Evolutionary conservation across 2,113 vertebrate genomes (phyloP), one percentile per base, ranked within the genome.

Genomic region (Sigmodon hispidus): DNA sequence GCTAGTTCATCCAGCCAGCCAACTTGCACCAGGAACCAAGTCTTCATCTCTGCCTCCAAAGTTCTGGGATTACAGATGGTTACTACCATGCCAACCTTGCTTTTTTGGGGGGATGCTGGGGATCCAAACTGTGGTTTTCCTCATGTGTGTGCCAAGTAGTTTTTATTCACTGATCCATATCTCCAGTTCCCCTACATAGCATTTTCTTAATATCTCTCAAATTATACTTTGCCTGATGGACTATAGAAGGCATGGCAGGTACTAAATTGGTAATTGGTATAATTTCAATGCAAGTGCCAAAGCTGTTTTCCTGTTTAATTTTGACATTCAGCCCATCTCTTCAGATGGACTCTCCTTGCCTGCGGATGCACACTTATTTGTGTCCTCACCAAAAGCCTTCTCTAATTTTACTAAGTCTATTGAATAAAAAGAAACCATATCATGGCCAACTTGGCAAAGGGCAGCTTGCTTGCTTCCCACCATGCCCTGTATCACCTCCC

Each of bases 171-270:
- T 69, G 61, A 86, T 48, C 45, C 21, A 16, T 24, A 48, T 69
- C 11, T 8, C 63, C 19, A 24, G 3, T 9, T 11, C 19, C 6
- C 2, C n/a, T 70, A 72, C 80, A 59, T 34, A 76, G 55, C 16
- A 0, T 63, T 40, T 34, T 77, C 69, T 73, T 52, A 92, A 57
- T 12, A 80, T 45, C 5, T 26, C 52, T 34, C 34, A 70, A 36
- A 86, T 11, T 6, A 55, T 69, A 22, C 81, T 87, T 84, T 73
- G 34, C 29, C 34, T 55, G 50, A 15, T n/a, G 40, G 22, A 26
- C 15, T 7, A 45, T 4, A 19, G 0, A 1, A 61, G 5, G 65
- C 29, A 55, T 0, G 15, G 31, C 5, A 65, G 12, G 45, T 61
- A 65, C 1, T 16, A 6, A 92, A 34, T 90, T 65, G n/a, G 5